Conservation (phyloP, 2,113 vertebrate genomes). For the Colaptes auratus region DNA sequence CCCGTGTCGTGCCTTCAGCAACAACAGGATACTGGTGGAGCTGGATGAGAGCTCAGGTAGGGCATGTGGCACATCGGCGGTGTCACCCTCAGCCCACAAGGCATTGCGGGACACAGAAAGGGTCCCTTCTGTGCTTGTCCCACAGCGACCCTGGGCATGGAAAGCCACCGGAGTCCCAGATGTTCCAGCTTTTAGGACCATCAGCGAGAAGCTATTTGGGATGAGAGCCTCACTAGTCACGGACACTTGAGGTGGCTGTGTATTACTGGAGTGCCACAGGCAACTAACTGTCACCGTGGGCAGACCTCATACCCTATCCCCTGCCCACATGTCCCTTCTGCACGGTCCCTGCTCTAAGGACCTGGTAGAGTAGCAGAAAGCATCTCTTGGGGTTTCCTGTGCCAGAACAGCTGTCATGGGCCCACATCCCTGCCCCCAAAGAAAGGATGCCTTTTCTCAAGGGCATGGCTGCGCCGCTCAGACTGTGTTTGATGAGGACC, state of each 20-base stretch:
- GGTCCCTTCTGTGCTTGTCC: rapidly evolving
- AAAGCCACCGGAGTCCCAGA: neutral
- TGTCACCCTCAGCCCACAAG: rapidly evolving
- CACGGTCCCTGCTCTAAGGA: neutral
- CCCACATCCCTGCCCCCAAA: rapidly evolving
- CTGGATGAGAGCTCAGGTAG: constrained; percentile 80
- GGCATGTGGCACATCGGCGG: neutral
- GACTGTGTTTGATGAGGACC: rapidly evolving
- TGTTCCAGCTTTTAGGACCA: neutral
- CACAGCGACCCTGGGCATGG: rapidly evolving
- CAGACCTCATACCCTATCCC: neutral
- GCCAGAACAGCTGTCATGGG: neutral
- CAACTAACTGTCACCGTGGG: neutral
- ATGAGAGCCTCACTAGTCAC: rapidly evolving
- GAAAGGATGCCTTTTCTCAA: neutral
- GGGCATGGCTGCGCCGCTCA: neutral
- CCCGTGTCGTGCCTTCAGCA: constrained; percentile 11
- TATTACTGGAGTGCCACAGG: neutral
- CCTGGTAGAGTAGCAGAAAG: neutral
- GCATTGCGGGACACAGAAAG: neutral
- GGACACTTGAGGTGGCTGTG: neutral
- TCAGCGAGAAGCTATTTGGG: rapidly evolving
- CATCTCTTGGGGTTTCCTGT: neutral
- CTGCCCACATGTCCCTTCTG: neutral
- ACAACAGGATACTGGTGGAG: constrained; percentile 79